Conservation (phyloP, 2,888 invertebrate species). For the Sisyra nigra region DNA sequence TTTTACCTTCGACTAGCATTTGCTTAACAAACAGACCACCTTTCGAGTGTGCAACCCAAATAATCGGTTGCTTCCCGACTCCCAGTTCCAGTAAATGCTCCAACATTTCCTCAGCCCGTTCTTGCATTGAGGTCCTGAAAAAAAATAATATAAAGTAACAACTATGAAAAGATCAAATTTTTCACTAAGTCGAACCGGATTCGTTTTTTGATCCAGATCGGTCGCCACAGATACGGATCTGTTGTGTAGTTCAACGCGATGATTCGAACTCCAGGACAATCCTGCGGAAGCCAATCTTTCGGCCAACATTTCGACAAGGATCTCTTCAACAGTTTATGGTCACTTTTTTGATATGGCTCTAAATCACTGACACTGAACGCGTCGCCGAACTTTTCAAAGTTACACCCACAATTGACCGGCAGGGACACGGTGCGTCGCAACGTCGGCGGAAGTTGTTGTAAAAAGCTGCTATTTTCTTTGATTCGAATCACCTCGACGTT, state of each 20-base stretch:
- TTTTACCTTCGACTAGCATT: conserved; percentile 51
- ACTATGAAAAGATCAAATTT: conserved; percentile 4
- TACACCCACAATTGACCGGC: conserved; percentile 3
- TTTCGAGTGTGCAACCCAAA: conserved; percentile 80
- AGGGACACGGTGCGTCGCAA: background rate
- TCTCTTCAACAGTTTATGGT: background rate
- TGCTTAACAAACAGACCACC: conserved; percentile 79
- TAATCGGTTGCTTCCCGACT: conserved; percentile 53
- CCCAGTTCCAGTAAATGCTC: conserved; percentile 47
- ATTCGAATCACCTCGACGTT: background rate
- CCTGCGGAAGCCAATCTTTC: conserved; percentile 66
- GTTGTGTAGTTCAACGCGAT: conserved; percentile 73
- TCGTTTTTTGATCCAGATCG: conserved; percentile 51
- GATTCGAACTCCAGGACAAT: conserved; percentile 60
- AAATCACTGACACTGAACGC: background rate
- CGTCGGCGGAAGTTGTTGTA: background rate
- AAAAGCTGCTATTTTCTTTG: background rate
- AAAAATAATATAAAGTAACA: conserved; percentile 10
- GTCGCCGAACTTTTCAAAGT: background rate
- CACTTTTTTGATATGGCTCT: background rate
- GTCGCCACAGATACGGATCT: conserved; percentile 59
- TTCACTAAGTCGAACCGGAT: conserved; percentile 31
- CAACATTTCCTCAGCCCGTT: conserved; percentile 57
- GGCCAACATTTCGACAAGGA: conserved; percentile 65
- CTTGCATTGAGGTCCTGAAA: conserved; percentile 42